Evolutionary conservation across 2,797 vertebrate genomes (phyloP).

Genomic region (Tamandua tetradactyla): DNA sequence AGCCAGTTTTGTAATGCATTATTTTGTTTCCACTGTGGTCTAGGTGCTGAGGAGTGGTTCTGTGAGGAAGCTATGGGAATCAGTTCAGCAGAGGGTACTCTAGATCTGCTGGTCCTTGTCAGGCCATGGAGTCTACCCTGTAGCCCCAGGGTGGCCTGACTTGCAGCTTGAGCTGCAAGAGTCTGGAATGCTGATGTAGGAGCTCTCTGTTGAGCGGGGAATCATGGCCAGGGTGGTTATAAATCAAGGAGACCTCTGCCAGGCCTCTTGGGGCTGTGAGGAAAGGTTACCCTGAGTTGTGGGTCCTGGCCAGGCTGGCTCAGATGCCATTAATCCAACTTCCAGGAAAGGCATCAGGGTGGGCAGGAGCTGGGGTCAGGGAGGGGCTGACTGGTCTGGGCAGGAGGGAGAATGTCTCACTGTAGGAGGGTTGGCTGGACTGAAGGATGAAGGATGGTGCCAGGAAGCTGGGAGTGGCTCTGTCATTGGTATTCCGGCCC

Average conservation of each 20-base stretch:
- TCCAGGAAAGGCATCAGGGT: slow-evolving; percentile 58
- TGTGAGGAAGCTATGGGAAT: background rate
- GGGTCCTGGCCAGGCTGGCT: slow-evolving; percentile 54
- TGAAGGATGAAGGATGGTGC: background rate
- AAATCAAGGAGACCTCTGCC: slow-evolving; percentile 58
- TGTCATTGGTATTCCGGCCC: accelerated
- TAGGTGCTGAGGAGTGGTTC: background rate
- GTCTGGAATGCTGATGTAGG: background rate
- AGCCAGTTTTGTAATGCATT: background rate
- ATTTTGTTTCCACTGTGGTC: slow-evolving; percentile 19
- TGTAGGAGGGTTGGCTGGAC: background rate
- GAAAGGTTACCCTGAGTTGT: slow-evolving; percentile 42
- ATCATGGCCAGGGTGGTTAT: background rate
- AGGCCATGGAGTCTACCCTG: background rate
- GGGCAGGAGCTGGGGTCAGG: background rate
- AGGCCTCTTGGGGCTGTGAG: background rate
- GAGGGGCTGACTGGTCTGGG: background rate
- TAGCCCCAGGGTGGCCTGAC: background rate
- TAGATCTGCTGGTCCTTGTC: background rate
- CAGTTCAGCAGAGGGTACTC: background rate
- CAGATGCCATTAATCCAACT: slow-evolving; percentile 49
- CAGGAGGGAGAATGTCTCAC: background rate
- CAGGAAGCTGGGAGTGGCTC: background rate
- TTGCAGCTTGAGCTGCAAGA: background rate
- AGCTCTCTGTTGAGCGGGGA: background rate